phyloP scores from a whole-genome alignment of 1,140 invertebrate genomes.

The Parasteatoda tepidariorum region DNA sequence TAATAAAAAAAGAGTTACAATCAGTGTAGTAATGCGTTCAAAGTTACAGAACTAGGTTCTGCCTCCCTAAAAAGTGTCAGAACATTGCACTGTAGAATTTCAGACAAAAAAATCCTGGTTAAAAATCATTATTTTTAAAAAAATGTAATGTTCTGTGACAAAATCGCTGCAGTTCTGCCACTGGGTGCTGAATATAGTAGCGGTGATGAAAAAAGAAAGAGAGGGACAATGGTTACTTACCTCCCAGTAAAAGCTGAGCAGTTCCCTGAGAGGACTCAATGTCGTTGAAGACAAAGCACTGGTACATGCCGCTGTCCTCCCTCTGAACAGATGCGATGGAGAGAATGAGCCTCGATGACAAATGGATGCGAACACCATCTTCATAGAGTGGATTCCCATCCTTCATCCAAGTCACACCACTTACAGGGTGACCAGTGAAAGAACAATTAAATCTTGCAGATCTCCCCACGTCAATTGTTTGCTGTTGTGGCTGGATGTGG shows the following conservation, averaged over 20 bases:
- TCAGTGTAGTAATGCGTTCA: too few relatives aligned
- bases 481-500: slow-evolving; percentile 67
- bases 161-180: too few relatives aligned
- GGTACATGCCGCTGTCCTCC: slow-evolving; percentile 78
- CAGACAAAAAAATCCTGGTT: too few relatives aligned
- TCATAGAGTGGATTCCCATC: slow-evolving; percentile 62
- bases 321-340: slow-evolving; percentile 66
- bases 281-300: slow-evolving; percentile 69
- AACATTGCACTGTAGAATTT: too few relatives aligned
- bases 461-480: slow-evolving; percentile 69
- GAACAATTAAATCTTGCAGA: slow-evolving; percentile 69
- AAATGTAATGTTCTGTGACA: too few relatives aligned
- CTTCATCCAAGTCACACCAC: slow-evolving; percentile 62
- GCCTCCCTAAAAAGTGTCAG: too few relatives aligned
- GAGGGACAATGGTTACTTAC: slow-evolving; percentile 63
- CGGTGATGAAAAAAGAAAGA: too few relatives aligned
- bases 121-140: too few relatives aligned
- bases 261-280: slow-evolving; percentile 68
- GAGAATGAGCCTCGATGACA: slow-evolving; percentile 37
- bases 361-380: slow-evolving; percentile 48
- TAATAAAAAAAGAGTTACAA: too few relatives aligned
- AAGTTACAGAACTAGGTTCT: too few relatives aligned
- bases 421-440: slow-evolving; percentile 68
- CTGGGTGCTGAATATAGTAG: too few relatives aligned
- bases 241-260: slow-evolving; percentile 68